These are phyloP conservation scores for Tridacna gigas DNA, from an alignment of 2,888 invertebrate species.

Conservation along the genomic window DNA sequence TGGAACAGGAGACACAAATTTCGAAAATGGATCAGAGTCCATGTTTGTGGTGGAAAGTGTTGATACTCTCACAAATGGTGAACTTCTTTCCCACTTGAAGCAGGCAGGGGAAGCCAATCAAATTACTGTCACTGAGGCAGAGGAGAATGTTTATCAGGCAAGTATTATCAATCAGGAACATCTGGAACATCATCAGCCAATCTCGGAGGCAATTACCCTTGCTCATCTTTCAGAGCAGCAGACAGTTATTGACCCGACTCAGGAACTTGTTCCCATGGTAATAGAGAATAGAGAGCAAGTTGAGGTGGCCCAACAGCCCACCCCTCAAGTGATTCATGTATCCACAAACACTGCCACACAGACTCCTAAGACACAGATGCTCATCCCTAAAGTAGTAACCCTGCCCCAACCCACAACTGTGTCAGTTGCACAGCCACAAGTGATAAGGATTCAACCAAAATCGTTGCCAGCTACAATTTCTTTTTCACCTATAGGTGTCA, in stretches of 20 bases:
- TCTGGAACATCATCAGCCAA: slow-evolving; percentile 29
- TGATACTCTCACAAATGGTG: slow-evolving; percentile 1
- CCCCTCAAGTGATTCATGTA: background rate
- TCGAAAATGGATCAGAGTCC: slow-evolving; percentile 2
- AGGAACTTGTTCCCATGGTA: slow-evolving; percentile 18
- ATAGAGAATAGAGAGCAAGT: background rate
- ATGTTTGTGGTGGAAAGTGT: slow-evolving; percentile 28
- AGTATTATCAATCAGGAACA: background rate
- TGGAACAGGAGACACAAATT: slow-evolving; percentile 11
- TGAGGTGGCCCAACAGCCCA: background rate
- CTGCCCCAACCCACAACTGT: background rate
- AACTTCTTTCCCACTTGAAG: slow-evolving; percentile 15
- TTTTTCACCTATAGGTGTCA: slow-evolving; percentile 8
- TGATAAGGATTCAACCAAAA: slow-evolving; percentile 1
- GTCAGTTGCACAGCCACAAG: background rate
- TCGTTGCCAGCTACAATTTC: background rate
- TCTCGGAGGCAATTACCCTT: slow-evolving; percentile 57
- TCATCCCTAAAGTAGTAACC: background rate
- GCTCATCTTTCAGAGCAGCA: slow-evolving; percentile 56
- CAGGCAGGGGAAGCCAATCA: slow-evolving; percentile 8
- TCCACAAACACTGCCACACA: background rate
- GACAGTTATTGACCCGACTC: background rate
- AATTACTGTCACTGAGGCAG: background rate
- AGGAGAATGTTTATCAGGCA: background rate
- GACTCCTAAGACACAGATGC: background rate